Conservation (phyloP, 2,888 invertebrate species). For the Sminthurides aquaticus region DNA sequence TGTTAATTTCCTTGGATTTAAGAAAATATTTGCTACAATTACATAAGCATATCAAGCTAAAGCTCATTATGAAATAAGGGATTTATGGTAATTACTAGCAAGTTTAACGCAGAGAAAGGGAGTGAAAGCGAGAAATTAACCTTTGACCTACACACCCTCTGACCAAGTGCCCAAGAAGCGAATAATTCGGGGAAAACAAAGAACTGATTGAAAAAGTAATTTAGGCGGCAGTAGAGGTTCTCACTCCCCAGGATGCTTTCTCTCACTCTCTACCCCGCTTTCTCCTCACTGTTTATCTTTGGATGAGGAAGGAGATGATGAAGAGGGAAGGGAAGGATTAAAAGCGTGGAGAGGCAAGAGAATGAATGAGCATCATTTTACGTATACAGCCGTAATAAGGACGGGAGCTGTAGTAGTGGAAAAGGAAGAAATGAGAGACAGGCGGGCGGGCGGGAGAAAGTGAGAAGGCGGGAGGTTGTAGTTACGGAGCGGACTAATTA, state of each 20-base stretch:
- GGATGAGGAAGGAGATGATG: not conserved
- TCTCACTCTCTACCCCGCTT: not conserved
- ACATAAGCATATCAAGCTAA: too few relatives aligned
- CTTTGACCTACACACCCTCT: not conserved
- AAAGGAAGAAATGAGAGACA: not conserved
- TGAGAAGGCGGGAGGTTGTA: not conserved
- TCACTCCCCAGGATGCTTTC: not conserved
- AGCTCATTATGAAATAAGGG: too few relatives aligned
- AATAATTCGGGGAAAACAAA: too few relatives aligned
- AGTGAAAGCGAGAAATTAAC: too few relatives aligned
- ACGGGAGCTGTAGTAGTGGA: not conserved
- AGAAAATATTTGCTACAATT: too few relatives aligned
- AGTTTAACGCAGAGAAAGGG: too few relatives aligned
- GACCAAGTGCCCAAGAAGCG: not conserved
- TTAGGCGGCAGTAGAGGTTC: not conserved
- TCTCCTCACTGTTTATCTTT: not conserved
- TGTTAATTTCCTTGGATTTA: too few relatives aligned
- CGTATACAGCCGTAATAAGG: too few relatives aligned
- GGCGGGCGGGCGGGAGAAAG: not conserved
- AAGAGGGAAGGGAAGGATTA: not conserved
- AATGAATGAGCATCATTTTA: too few relatives aligned
- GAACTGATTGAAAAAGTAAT: not conserved
- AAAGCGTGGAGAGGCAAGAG: too few relatives aligned
- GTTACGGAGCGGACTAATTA: not conserved
- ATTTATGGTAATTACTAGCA: too few relatives aligned